Conservation (phyloP, 2,797 vertebrate species). For the Delichon dasypus region DNA sequence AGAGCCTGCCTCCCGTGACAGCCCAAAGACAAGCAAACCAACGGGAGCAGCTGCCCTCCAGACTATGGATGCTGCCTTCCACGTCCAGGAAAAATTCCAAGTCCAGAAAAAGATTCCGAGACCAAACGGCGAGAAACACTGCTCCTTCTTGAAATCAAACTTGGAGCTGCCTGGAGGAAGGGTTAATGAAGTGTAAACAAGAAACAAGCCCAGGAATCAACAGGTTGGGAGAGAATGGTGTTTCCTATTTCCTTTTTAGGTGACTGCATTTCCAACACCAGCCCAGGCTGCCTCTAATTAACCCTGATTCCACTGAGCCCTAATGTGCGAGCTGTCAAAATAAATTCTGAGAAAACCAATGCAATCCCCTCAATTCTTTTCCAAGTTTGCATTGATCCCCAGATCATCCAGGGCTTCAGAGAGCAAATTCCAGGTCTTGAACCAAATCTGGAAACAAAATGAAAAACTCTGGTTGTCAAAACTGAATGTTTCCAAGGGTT, state of each 20-base stretch:
- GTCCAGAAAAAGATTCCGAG: too few relatives aligned
- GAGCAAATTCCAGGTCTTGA: neutral
- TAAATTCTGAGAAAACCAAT: neutral
- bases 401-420: neutral
- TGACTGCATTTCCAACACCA: neutral
- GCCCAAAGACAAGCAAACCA: neutral
- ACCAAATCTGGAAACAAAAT: neutral
- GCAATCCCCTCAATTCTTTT: neutral
- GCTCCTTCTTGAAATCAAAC: neutral
- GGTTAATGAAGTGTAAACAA: neutral
- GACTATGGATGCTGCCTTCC: too few relatives aligned
- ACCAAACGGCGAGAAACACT: neutral
- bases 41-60: accelerated
- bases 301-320: neutral
- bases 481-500: neutral
- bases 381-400: neutral
- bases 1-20: neutral
- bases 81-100: neutral
- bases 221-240: neutral
- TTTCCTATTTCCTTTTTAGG: neutral
- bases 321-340: neutral
- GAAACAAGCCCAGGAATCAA: neutral
- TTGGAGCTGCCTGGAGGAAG: neutral
- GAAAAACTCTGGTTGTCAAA: neutral
- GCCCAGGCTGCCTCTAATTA: neutral